phyloP scores from a whole-genome alignment of 2,113 vertebrate species.

The Sitta europaea region DNA sequence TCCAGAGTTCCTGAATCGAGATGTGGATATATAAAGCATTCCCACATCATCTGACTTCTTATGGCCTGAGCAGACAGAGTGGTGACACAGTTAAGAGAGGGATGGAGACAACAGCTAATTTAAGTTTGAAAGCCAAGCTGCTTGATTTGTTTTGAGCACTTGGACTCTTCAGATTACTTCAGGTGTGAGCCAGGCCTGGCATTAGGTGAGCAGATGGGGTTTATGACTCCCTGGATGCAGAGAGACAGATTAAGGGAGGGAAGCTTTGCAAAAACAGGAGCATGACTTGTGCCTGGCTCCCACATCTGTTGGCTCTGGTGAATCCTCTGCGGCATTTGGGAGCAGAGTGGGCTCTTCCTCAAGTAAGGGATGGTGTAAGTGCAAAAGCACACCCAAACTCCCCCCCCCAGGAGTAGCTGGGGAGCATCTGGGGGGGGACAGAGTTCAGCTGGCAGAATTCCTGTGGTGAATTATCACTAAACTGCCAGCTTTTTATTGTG shows the following conservation, averaged over 20 bases:
- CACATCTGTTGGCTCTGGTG: neutral
- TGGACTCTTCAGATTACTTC: neutral
- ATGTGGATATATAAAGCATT: neutral
- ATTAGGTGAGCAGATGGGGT: neutral
- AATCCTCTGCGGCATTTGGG: neutral
- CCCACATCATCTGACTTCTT: neutral
- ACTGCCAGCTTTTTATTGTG: no score
- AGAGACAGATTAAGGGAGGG: neutral
- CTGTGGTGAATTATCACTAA: neutral
- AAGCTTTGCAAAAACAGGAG: neutral
- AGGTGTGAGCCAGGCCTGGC: neutral
- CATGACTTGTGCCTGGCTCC: neutral
- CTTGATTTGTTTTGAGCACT: neutral
- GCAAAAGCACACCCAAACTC: neutral
- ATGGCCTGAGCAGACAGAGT: neutral
- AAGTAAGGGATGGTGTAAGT: neutral
- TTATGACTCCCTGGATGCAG: neutral
- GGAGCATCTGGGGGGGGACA: neutral
- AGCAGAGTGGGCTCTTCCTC: neutral
- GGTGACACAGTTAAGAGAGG: neutral
- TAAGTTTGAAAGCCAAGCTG: neutral
- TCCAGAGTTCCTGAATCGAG: neutral
- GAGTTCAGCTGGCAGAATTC: neutral
- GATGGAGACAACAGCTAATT: neutral
- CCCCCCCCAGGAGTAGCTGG: accelerated